Evolutionary conservation across 2,797 vertebrate species (phyloP), one percentile per base, ranked within the genome.

Genomic region (Sebastes aleutianus): DNA sequence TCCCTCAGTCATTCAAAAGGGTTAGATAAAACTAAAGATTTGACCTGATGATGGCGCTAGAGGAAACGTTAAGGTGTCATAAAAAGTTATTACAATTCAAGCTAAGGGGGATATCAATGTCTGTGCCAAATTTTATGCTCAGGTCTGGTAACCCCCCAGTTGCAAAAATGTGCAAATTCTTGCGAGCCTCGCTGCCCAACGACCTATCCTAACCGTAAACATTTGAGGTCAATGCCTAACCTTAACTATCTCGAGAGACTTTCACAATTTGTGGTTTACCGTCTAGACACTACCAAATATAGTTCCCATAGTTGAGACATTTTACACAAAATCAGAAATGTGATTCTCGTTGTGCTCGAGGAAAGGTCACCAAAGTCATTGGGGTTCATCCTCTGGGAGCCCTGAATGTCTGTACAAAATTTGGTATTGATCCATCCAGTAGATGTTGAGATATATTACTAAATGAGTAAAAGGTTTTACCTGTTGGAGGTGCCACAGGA

Each of bases 111-210:
- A 62, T 29, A 18, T 72, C 20, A 53, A 63, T 24, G 26, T 72
- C 20, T 27, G 16, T 27, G 3, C 2, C 1, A 29, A 47, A 9
- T 47, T 29, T 1, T 3, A 47, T 27, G 56, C 47, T 20, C 47
- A 50, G 18, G 47, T 50, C 47, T 9, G 47, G 47, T 50, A 50
- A 20, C 18, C 1, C 3, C 47, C 0, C 0, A 20, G 47, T 50
- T 50, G 47, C 18, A 50, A 50, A 50, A 50, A 50, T 50, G 18
- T 50, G 8, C 18, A 0, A 50, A 50, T 50, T 50, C 18, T 50
- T 50, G 47, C 0, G 7, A 50, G 18, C 0, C 16, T 50, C 18
- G 47, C 47, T 50, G 47, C 47, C 47, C 0, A 0, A 20, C 18
- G 47, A 20, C 0, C 18, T 50, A 50, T 20, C 47, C 47, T 50